Evolutionary conservation across 2,797 vertebrate genomes (phyloP), one percentile per base, ranked within the genome.

Genomic region (Sardinella longiceps): DNA sequence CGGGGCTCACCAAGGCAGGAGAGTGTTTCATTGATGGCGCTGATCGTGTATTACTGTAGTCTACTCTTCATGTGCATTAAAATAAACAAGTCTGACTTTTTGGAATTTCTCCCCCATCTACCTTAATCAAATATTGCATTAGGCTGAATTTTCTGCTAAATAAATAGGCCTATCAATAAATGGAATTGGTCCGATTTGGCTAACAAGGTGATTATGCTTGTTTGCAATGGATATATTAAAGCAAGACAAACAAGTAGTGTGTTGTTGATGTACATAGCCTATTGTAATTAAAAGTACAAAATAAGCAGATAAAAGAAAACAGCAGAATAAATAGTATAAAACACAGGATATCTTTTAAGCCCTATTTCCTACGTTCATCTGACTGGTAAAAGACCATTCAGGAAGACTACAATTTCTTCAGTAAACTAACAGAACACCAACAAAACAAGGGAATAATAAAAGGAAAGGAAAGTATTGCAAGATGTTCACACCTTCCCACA

Each of bases 401-500:
- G 10, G 9, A 77, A 43, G 5, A 33, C 11, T 30, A 37, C 14
- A 70, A 3, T 12, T 66, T 70, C 1, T 23, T 66, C 28, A 12
- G 30, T 66, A 30, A 33, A 33, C 4, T 28, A 9, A 66, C 33
- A 70, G 37, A 28, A 11, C 25, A 63, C 10, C 58, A 25, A 63
- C 56, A 58, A n/a, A 63, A 25, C 25, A 1, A 18, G 28, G 12
- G 33, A 70, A 70, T 10, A 70, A 33, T 77, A 5, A 33, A 30
- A 77, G 43, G 18, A 43, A 77, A 77, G 39, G 18, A 1, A 74
- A 20, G 33, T 39, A 74, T 39, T 37, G 15, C 33, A 74, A 37
- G 66, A 74, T 77, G 37, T 77, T 77, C 15, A 77, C 70, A 43
- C 37, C 37, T 43, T 43, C 18, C 63, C 63, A 70, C 63, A 43